These are phyloP conservation scores for Dilophus febrilis DNA, from an alignment of 2,888 invertebrate species.

Conservation along the genomic window DNA sequence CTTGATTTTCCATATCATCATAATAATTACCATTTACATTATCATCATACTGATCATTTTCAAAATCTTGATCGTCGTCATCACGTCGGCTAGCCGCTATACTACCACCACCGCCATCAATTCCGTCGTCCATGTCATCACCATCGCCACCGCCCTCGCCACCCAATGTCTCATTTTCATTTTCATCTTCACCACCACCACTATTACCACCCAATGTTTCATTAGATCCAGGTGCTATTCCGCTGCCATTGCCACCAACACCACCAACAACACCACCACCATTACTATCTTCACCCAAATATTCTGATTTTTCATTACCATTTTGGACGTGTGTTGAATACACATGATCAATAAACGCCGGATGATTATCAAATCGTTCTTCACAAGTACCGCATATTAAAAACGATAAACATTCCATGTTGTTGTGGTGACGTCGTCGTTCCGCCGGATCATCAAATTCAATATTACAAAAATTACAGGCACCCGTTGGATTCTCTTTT, in stretches of 20 bases:
- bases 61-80: background rate
- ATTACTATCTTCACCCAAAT: background rate
- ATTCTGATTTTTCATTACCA: slow-evolving; percentile 8
- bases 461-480: slow-evolving; percentile 26
- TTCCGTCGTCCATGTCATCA: background rate
- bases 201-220: no score
- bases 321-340: slow-evolving; percentile 25
- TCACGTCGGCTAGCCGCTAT: background rate
- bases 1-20: no score
- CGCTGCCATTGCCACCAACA: background rate
- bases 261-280: background rate
- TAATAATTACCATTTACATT: no score
- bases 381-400: slow-evolving; percentile 29
- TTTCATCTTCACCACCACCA: no score
- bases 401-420: slow-evolving; percentile 29
- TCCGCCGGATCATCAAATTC: slow-evolving; percentile 27
- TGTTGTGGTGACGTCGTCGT: slow-evolving; percentile 29
- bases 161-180: background rate
- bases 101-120: background rate
- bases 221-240: no score
- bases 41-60: background rate
- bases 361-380: slow-evolving; percentile 26
- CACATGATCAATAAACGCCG: slow-evolving; percentile 28
- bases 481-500: slow-evolving; percentile 22
- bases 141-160: background rate